Percentiles rank a stretch among this genome's conserved stretches.
Conservation (phyloP, 2,888 invertebrate genomes). For the Laothoe populi region DNA sequence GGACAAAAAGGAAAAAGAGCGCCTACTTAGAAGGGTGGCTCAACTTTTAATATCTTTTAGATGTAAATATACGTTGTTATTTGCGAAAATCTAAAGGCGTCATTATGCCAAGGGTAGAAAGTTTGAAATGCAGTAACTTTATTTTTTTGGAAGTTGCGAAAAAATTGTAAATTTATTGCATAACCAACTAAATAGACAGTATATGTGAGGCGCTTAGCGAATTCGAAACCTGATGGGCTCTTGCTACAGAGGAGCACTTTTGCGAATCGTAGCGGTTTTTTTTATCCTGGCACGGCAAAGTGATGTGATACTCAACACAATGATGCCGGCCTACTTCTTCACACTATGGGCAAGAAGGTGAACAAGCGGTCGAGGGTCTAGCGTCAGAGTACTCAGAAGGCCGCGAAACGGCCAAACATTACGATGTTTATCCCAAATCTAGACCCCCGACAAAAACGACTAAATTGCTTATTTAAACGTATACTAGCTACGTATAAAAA, state of each 20-base stretch:
- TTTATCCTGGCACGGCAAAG: no score
- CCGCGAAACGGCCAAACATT: no score
- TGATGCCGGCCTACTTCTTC: no score
- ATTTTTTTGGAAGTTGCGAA: slow-evolving; percentile 37
- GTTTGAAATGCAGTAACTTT: slow-evolving; percentile 35
- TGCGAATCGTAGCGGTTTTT: background rate
- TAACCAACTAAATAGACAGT: slow-evolving; percentile 56
- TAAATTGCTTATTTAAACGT: no score
- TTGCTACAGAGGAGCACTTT: slow-evolving; percentile 57
- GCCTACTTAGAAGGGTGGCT: slow-evolving; percentile 81
- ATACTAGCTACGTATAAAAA: no score
- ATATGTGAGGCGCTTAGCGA: slow-evolving; percentile 71
- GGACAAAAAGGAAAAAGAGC: slow-evolving; percentile 68
- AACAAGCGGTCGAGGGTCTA: no score
- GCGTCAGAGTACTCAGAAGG: no score
- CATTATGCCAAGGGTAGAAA: slow-evolving; percentile 32
- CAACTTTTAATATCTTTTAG: slow-evolving; percentile 76
- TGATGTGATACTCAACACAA: no score
- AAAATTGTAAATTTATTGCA: slow-evolving; percentile 55
- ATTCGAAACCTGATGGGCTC: slow-evolving; percentile 67
- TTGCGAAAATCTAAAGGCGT: slow-evolving; percentile 25
- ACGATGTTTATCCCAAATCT: no score
- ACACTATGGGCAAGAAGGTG: no score
- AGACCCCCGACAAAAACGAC: no score
- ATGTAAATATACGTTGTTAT: slow-evolving; percentile 40